These are phyloP conservation scores for Periplaneta americana DNA, from an alignment of 1,140 invertebrate genomes.

Conservation along the genomic window DNA sequence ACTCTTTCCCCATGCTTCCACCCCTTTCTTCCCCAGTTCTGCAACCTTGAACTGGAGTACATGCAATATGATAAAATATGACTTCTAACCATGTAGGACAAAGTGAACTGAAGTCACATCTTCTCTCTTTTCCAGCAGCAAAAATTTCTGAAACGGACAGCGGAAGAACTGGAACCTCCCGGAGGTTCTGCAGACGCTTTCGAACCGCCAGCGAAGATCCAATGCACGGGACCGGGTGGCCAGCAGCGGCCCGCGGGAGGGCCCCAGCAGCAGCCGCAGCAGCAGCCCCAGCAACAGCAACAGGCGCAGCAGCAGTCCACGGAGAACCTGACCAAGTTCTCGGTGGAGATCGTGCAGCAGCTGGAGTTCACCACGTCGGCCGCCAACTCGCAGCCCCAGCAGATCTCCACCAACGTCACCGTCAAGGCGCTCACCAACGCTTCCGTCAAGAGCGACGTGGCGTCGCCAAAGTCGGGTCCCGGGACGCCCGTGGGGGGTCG, in stretches of 20 bases:
- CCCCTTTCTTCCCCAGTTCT: too few species aligned
- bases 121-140: conserved; percentile 61
- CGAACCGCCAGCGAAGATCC: conserved; percentile 71
- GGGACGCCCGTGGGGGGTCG: conserved; percentile 34
- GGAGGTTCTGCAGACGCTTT: conserved; percentile 45
- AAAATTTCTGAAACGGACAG: conserved; percentile 69
- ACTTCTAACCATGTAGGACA: too few species aligned
- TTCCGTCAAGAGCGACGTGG: conserved; percentile 67
- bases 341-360: conserved; percentile 86
- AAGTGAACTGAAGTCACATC: conserved; percentile 18
- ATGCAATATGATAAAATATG: too few species aligned
- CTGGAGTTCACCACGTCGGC: conserved; percentile 79
- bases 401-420: conserved; percentile 88
- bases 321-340: conserved; percentile 64
- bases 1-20: too few species aligned
- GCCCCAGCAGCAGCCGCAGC: conserved; percentile 30
- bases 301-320: conserved; percentile 33
- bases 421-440: conserved; percentile 82
- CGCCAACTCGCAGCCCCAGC: conserved; percentile 76
- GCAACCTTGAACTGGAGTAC: too few species aligned
- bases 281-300: conserved; percentile 32
- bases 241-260: not conserved
- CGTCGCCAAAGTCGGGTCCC: conserved; percentile 25
- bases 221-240: conserved; percentile 44
- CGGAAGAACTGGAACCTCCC: conserved; percentile 63